Conservation (phyloP, 2,113 vertebrate species). For the Chaetura pelagica region DNA sequence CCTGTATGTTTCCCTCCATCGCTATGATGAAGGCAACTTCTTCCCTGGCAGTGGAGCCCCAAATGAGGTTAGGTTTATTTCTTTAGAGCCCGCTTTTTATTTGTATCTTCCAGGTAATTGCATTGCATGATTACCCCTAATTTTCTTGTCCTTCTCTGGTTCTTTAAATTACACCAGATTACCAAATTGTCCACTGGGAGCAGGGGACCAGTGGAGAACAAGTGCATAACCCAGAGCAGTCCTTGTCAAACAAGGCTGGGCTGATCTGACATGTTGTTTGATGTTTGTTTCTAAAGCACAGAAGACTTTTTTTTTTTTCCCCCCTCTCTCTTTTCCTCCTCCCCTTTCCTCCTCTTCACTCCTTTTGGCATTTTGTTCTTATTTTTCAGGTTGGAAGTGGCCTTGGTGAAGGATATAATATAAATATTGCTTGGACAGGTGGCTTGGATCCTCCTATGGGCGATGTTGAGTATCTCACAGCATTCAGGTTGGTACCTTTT, state of each 20-base stretch:
- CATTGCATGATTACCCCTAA: constrained; percentile 86
- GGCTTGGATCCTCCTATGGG: constrained; percentile 83
- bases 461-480: constrained; percentile 82
- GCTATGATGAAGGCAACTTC: constrained; percentile 94
- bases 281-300: constrained; percentile 81
- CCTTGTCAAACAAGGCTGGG: constrained; percentile 74
- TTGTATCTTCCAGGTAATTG: constrained; percentile 85
- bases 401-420: constrained; percentile 78
- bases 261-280: constrained; percentile 83
- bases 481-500: constrained; percentile 80
- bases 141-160: constrained; percentile 87
- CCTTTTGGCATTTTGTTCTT: constrained; percentile 46
- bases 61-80: constrained; percentile 97
- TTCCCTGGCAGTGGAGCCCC: constrained; percentile 90
- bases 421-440: constrained; percentile 89
- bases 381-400: constrained; percentile 78
- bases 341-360: constrained; percentile 3
- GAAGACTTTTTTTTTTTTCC: constrained; percentile 23
- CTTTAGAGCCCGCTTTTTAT: constrained; percentile 84
- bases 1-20: constrained; percentile 92
- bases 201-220: constrained; percentile 75
- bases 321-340: constrained; percentile 1
- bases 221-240: constrained; percentile 80
- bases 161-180: constrained; percentile 89
- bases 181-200: constrained; percentile 81